A percentile compares a stretch with the other conserved stretches of the same genome.
Conservation (phyloP, 2,888 invertebrate species). For the Acleris sparsana region DNA sequence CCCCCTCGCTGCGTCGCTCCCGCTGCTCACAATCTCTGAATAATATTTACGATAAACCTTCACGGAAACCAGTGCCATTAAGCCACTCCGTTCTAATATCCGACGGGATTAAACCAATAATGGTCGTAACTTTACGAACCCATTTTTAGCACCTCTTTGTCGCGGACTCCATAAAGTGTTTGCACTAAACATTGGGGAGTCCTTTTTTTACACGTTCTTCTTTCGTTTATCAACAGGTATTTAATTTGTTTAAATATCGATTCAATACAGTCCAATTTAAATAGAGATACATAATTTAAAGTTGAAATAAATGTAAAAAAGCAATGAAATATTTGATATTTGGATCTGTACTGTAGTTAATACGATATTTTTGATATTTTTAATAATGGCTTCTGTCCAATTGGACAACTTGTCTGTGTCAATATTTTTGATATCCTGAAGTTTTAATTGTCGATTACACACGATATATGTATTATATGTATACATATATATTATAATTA, state of each 20-base stretch:
- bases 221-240: conserved; percentile 1
- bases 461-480: no score
- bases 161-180: conserved; percentile 54
- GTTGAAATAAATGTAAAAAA: no score
- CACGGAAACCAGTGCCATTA: conserved; percentile 69
- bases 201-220: conserved; percentile 37
- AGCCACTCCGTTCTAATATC: conserved; percentile 62
- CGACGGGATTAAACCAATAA: conserved; percentile 59
- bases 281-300: not conserved
- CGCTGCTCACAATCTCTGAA: conserved; percentile 78
- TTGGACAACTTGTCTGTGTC: no score
- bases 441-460: no score
- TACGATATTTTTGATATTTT: no score
- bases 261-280: not conserved
- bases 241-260: no score
- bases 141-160: conserved; percentile 55
- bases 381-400: no score
- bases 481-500: no score
- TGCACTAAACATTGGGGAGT: conserved; percentile 65
- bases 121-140: conserved; percentile 56
- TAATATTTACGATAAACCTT: conserved; percentile 79
- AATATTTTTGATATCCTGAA: no score
- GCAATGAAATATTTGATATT: no score
- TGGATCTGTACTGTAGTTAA: no score
- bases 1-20: conserved; percentile 78